Percentiles rank a stretch among this genome's conserved stretches.
These are phyloP conservation scores for Amphiprion clarkii DNA, from an alignment of 2,797 vertebrate genomes.

Conservation along the genomic window DNA sequence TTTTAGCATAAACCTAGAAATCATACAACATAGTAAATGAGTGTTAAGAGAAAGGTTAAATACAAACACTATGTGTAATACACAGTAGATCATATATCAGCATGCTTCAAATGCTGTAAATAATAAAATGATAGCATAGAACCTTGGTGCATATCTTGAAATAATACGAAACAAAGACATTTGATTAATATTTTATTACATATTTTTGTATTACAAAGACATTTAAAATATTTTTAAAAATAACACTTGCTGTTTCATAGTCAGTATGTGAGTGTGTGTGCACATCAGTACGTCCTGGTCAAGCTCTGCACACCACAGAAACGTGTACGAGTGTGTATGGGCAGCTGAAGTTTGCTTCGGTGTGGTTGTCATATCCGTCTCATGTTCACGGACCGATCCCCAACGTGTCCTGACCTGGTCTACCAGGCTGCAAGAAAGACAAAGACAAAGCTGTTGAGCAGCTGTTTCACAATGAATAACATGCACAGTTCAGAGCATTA, in stretches of 20 bases:
- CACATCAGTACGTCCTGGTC: neutral
- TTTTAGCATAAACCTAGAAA: constrained; percentile 2
- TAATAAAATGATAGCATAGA: neutral
- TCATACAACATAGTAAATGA: neutral
- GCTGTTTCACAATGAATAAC: neutral
- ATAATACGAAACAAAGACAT: neutral
- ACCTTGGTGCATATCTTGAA: neutral
- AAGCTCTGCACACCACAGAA: neutral
- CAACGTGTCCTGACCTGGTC: constrained; percentile 52
- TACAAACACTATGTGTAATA: neutral
- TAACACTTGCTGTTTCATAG: neutral
- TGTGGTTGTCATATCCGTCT: constrained; percentile 31
- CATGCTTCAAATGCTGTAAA: neutral
- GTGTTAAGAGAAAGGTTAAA: neutral
- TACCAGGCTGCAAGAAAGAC: constrained; percentile 41
- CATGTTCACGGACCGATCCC: constrained; percentile 30
- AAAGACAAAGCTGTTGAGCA: constrained; percentile 34
- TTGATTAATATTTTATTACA: constrained; percentile 33
- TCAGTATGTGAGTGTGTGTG: no score
- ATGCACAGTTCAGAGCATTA: neutral
- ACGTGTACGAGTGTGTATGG: neutral
- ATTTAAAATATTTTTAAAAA: neutral
- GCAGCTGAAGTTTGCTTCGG: constrained; percentile 22
- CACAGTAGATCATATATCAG: neutral
- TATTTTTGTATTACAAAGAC: neutral